A percentile compares a stretch with the other conserved stretches of the same genome.
Evolutionary conservation across 2,888 invertebrate species (phyloP).

Genomic region (Orgyia antiqua): DNA sequence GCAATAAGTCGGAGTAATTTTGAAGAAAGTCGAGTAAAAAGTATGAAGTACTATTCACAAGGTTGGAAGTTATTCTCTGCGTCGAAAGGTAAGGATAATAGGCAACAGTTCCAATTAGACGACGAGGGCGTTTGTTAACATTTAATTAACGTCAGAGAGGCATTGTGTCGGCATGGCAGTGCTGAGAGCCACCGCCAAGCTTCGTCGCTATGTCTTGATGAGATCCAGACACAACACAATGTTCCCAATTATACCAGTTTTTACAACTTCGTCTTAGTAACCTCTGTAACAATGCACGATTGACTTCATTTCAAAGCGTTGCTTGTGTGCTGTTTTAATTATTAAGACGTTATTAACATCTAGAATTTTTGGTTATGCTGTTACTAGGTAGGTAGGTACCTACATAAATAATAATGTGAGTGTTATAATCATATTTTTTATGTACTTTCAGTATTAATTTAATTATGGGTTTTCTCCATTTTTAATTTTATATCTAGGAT

Average conservation of each 20-base stretch:
- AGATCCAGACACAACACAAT: constrained; percentile 54
- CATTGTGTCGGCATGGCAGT: constrained; percentile 62
- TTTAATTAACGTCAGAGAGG: constrained; percentile 75
- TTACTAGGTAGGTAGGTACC: too few relatives aligned
- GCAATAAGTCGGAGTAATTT: constrained; percentile 39
- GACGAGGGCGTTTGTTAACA: constrained; percentile 78
- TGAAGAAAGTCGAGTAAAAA: constrained; percentile 53
- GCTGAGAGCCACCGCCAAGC: constrained; percentile 53
- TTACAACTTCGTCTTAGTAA: constrained; percentile 19
- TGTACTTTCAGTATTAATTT: too few relatives aligned
- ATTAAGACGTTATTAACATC: too few relatives aligned
- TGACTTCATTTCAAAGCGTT: constrained; percentile 15
- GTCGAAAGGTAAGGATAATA: constrained; percentile 74
- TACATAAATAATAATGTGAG: too few relatives aligned
- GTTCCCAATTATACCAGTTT: constrained; percentile 51
- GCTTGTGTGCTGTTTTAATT: too few relatives aligned
- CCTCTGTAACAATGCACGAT: constrained; percentile 12
- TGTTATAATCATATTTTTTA: too few relatives aligned
- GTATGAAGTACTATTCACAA: constrained; percentile 58
- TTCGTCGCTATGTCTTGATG: constrained; percentile 36
- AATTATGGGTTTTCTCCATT: too few relatives aligned
- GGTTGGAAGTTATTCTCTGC: constrained; percentile 63
- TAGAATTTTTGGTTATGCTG: too few relatives aligned
- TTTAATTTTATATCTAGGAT: too few relatives aligned
- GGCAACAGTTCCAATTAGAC: constrained; percentile 78